Percentiles rank a stretch among this genome's conserved stretches.
Conservation (phyloP, 2,113 vertebrate genomes). For the Perca schrenkii region DNA sequence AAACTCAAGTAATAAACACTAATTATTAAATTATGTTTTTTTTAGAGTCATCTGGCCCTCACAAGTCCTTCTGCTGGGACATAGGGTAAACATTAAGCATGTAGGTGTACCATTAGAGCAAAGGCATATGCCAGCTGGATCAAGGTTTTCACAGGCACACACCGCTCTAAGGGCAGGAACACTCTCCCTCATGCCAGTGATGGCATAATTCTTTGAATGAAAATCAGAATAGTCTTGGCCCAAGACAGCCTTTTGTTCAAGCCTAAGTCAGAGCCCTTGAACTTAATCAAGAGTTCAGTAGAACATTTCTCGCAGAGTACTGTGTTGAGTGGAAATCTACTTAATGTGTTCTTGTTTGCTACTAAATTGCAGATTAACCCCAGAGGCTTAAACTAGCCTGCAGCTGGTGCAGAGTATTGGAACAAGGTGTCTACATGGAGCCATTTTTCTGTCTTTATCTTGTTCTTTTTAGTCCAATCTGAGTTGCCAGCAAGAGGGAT, state of each 20-base stretch:
- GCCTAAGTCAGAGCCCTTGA: constrained; percentile 38
- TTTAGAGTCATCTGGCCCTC: neutral
- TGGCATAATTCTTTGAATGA: constrained; percentile 38
- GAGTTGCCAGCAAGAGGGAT: constrained; percentile 29
- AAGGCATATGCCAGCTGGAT: neutral
- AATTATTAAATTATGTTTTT: too few relatives aligned
- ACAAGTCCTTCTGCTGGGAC: neutral
- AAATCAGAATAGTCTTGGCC: constrained; percentile 39
- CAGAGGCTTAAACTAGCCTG: constrained; percentile 43
- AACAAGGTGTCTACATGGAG: constrained; percentile 49
- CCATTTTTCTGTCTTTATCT: constrained; percentile 30
- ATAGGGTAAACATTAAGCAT: constrained; percentile 8
- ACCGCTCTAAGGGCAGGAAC: constrained; percentile 19
- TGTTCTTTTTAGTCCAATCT: constrained; percentile 28
- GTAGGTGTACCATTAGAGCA: neutral
- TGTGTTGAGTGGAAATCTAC: constrained; percentile 60
- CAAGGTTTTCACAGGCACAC: constrained; percentile 2
- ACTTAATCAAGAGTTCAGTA: constrained; percentile 41
- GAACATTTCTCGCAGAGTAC: constrained; percentile 30
- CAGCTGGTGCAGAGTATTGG: constrained; percentile 47
- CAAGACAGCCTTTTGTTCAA: constrained; percentile 39
- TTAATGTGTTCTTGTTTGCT: constrained; percentile 63
- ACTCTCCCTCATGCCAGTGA: neutral
- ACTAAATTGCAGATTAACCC: constrained; percentile 72
- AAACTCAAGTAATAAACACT: neutral